Percentiles rank a stretch among this genome's conserved stretches.
These are phyloP conservation scores for Physocephala rufipes DNA, from an alignment of 2,888 invertebrate species.

Conservation along the genomic window DNA sequence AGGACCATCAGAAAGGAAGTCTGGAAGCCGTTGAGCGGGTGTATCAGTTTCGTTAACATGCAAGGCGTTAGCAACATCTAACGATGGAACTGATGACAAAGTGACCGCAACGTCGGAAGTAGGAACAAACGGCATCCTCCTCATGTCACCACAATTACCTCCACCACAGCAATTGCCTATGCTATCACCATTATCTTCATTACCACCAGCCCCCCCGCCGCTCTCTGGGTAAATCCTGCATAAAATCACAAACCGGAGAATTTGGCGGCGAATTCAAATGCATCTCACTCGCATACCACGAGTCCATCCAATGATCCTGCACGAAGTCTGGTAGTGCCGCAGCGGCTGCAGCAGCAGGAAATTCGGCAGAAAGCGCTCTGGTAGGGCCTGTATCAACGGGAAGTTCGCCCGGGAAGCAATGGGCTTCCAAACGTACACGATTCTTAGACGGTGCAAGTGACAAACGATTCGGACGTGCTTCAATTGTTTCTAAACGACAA, in stretches of 20 bases:
- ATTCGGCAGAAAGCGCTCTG: slow-evolving; percentile 45
- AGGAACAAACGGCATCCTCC: too few relatives aligned
- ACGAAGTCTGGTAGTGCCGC: slow-evolving; percentile 83
- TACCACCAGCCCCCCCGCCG: slow-evolving; percentile 40
- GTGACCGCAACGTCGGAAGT: slow-evolving; percentile 27
- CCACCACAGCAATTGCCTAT: too few relatives aligned
- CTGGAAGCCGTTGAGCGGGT: slow-evolving; percentile 67
- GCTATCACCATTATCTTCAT: too few relatives aligned
- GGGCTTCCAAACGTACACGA: slow-evolving; percentile 22
- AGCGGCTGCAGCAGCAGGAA: slow-evolving; percentile 50
- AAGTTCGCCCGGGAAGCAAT: slow-evolving; percentile 27
- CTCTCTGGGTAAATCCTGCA: slow-evolving; percentile 52
- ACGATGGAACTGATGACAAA: slow-evolving; percentile 43
- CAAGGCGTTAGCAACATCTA: slow-evolving; percentile 32
- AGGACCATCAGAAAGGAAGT: slow-evolving; percentile 78
- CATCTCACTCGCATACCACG: slow-evolving; percentile 66
- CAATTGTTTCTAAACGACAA: slow-evolving; percentile 45
- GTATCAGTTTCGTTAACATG: slow-evolving; percentile 15
- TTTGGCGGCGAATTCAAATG: slow-evolving; percentile 61
- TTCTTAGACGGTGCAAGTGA: slow-evolving; percentile 20
- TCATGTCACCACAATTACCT: too few relatives aligned
- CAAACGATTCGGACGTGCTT: slow-evolving; percentile 38
- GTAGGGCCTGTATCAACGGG: slow-evolving; percentile 37
- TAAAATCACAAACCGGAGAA: slow-evolving; percentile 56
- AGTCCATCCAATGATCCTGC: slow-evolving; percentile 86